A percentile compares a stretch with the other conserved stretches of the same genome.
Evolutionary conservation across 1,140 invertebrate genomes (phyloP).

Genomic region (Scaptodrosophila lebanonensis): DNA sequence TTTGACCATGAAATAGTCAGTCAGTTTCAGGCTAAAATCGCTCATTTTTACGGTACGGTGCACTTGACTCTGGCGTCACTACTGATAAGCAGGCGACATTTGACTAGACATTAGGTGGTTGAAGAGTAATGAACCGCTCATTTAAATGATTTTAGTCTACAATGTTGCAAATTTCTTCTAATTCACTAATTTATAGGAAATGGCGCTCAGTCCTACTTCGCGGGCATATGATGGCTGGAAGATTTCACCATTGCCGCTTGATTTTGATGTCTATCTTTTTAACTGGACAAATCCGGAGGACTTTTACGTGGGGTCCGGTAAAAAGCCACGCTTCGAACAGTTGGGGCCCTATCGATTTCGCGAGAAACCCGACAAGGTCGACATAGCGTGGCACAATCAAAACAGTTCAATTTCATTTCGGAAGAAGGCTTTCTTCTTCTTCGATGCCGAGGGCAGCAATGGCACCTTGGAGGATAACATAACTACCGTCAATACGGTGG

Average conservation of each 20-base stretch:
- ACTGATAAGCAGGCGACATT: too few species aligned
- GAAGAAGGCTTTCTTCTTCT: constrained; percentile 87
- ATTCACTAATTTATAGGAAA: constrained; percentile 82
- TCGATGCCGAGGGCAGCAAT: constrained; percentile 84
- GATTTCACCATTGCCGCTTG: constrained; percentile 85
- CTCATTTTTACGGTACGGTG: too few species aligned
- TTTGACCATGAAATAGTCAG: too few species aligned
- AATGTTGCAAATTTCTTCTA: too few species aligned
- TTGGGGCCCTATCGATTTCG: constrained; percentile 87
- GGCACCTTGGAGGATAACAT: constrained; percentile 86
- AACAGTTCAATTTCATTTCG: constrained; percentile 91
- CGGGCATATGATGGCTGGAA: constrained; percentile 83
- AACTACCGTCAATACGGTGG: constrained; percentile 89
- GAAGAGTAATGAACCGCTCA: too few species aligned
- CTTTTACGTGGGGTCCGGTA: constrained; percentile 76
- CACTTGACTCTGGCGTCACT: too few species aligned
- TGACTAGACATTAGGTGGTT: too few species aligned
- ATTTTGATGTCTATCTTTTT: constrained; percentile 86
- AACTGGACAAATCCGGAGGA: constrained; percentile 89
- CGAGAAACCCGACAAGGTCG: constrained; percentile 84
- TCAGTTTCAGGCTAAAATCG: too few species aligned
- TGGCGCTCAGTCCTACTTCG: constrained; percentile 81
- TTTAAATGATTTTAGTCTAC: too few species aligned
- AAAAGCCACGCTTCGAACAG: constrained; percentile 83
- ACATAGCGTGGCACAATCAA: constrained; percentile 83